These are phyloP conservation scores for Trachymyrmex septentrionalis DNA, from an alignment of 1,140 invertebrate species.

Conservation along the genomic window DNA sequence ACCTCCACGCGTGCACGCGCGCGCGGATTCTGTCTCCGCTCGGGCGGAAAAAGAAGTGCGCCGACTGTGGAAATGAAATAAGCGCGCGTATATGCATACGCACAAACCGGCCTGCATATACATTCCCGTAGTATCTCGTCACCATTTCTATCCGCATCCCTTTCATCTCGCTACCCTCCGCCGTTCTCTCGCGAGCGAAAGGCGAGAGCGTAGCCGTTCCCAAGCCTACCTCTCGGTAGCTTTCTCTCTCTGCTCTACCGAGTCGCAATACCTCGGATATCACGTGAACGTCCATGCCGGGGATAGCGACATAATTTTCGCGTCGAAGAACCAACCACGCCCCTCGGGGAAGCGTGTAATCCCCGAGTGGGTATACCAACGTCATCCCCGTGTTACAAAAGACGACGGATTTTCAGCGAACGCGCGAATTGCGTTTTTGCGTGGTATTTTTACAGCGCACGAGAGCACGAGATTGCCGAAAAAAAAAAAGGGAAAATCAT, in stretches of 20 bases:
- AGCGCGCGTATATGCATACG: conserved; percentile 29
- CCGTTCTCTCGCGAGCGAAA: conserved; percentile 36
- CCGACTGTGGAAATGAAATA: conserved; percentile 64
- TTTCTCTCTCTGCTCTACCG: not conserved
- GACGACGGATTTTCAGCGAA: conserved; percentile 35
- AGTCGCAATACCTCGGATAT: conserved; percentile 50
- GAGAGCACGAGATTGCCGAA: conserved; percentile 12
- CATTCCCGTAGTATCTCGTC: conserved; percentile 18
- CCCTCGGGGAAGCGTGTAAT: conserved; percentile 35
- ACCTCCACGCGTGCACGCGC: not conserved
- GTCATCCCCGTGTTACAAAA: conserved; percentile 33
- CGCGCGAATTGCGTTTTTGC: conserved; percentile 32
- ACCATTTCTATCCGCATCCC: not conserved
- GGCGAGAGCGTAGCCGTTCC: conserved; percentile 21
- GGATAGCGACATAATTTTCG: conserved; percentile 61
- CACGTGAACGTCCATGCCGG: conserved; percentile 10
- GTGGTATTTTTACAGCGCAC: conserved; percentile 16
- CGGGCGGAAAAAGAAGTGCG: conserved; percentile 40
- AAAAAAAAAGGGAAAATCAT: not conserved
- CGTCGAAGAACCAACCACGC: conserved; percentile 32
- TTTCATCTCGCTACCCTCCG: conserved; percentile 29
- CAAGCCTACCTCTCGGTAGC: not conserved
- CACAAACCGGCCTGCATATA: conserved; percentile 36
- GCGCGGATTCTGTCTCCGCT: conserved; percentile 40
- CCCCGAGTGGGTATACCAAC: not conserved